A percentile compares a stretch with the other conserved stretches of the same genome.
Conservation (phyloP, 2,797 vertebrate genomes). For the Adelosebastes latens region DNA sequence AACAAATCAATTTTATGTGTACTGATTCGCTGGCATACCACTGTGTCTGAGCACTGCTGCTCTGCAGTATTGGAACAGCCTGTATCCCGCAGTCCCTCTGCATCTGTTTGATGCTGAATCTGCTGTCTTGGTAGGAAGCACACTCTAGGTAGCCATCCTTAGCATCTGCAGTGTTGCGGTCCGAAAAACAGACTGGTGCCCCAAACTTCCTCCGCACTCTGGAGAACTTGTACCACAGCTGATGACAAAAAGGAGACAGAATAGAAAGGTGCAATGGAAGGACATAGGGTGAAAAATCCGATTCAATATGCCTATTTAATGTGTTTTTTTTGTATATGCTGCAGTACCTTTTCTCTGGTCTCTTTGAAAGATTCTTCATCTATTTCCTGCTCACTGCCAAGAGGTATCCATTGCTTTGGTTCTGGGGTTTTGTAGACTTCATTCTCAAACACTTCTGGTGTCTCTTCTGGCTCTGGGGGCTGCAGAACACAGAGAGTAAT, state of each 20-base stretch:
- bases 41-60: slow-evolving; percentile 86
- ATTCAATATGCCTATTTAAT: not conserved
- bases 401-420: slow-evolving; percentile 86
- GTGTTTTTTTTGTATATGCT: not conserved
- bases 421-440: slow-evolving; percentile 73
- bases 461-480: slow-evolving; percentile 72
- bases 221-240: slow-evolving; percentile 87
- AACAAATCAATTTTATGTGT: slow-evolving; percentile 23
- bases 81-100: slow-evolving; percentile 85
- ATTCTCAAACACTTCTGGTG: slow-evolving; percentile 64
- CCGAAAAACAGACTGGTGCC: slow-evolving; percentile 79
- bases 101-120: slow-evolving; percentile 85
- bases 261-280: not conserved
- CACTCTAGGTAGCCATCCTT: slow-evolving; percentile 83
- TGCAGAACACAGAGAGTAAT: slow-evolving; percentile 55
- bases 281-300: not conserved
- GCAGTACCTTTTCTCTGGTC: slow-evolving; percentile 80
- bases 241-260: slow-evolving; percentile 50
- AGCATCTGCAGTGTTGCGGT: slow-evolving; percentile 76
- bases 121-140: slow-evolving; percentile 84
- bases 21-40: slow-evolving; percentile 78
- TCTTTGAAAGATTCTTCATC: slow-evolving; percentile 86
- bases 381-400: slow-evolving; percentile 92
- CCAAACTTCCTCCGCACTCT: slow-evolving; percentile 81
- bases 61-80: slow-evolving; percentile 75